Percentiles rank a stretch among this genome's conserved stretches.
Evolutionary conservation across 2,888 invertebrate genomes (phyloP).

Genomic region (Gerris lacustris): DNA sequence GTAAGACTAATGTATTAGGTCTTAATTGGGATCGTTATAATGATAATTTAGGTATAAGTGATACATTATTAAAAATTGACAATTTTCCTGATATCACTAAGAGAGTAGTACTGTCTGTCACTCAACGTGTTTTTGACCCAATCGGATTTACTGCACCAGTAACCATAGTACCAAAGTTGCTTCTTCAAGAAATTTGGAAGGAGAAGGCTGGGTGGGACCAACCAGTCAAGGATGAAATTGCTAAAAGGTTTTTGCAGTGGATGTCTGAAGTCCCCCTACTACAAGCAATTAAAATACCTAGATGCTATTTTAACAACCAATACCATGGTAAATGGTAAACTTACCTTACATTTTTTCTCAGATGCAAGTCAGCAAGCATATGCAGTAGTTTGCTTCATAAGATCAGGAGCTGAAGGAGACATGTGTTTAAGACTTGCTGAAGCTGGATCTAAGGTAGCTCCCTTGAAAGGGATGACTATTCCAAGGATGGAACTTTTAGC

Average conservation of each 20-base stretch:
- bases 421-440: neutral
- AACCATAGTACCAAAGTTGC: conserved; percentile 27
- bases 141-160: conserved; percentile 28
- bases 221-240: conserved; percentile 4
- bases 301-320: neutral
- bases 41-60: conserved; percentile 3
- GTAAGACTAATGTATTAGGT: conserved; percentile 9
- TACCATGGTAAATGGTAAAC: neutral
- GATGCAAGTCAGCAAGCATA: conserved; percentile 18
- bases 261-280: conserved; percentile 1
- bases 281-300: neutral
- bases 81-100: conserved; percentile 9
- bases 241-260: conserved; percentile 9
- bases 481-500: conserved; percentile 14
- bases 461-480: conserved; percentile 2
- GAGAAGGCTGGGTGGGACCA: conserved; percentile 13
- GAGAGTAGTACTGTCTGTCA: conserved; percentile 16
- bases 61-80: conserved; percentile 2
- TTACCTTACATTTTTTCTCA: conserved; percentile 15
- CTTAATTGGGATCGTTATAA: conserved; percentile 11
- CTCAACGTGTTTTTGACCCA: conserved; percentile 29
- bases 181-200: conserved; percentile 26
- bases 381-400: conserved; percentile 17
- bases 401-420: conserved; percentile 6
- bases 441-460: conserved; percentile 7